A percentile compares a stretch with the other conserved stretches of the same genome.
phyloP scores from a whole-genome alignment of 2,797 vertebrate species.

The Rousettus madagascariensis region DNA sequence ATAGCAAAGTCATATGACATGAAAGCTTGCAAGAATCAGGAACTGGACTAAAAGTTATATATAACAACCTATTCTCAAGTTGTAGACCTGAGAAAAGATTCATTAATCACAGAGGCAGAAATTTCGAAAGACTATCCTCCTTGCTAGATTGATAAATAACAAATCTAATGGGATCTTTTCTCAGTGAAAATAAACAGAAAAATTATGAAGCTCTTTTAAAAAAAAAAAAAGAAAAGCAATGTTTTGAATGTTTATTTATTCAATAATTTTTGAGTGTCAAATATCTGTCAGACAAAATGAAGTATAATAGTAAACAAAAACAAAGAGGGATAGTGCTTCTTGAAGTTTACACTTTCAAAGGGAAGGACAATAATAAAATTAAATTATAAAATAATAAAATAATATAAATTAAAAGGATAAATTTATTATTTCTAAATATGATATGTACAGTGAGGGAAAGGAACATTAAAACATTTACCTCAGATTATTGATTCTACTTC shows the following conservation, averaged over 20 bases:
- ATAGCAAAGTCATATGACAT: neutral
- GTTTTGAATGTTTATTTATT: neutral
- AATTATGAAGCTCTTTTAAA: neutral
- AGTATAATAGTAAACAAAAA: neutral
- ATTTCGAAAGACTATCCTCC: neutral
- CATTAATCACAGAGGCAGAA: neutral
- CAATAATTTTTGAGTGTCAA: neutral
- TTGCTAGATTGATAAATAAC: neutral
- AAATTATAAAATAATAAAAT: neutral
- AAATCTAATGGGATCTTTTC: neutral
- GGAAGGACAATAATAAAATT: neutral
- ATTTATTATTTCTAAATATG: neutral
- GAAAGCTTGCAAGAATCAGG: neutral
- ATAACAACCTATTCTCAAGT: neutral
- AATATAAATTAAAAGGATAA: neutral
- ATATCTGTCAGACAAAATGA: neutral
- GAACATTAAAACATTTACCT: neutral
- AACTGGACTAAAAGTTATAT: neutral
- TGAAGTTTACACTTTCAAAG: neutral
- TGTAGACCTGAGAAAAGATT: neutral
- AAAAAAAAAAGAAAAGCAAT: neutral
- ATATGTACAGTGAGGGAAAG: neutral
- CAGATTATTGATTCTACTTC: neutral
- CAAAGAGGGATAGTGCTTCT: neutral
- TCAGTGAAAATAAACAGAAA: neutral